Base-by-base conservation (phyloP, 92 coral and sea anemone species). In the Pocillopora meandrina region DNA sequence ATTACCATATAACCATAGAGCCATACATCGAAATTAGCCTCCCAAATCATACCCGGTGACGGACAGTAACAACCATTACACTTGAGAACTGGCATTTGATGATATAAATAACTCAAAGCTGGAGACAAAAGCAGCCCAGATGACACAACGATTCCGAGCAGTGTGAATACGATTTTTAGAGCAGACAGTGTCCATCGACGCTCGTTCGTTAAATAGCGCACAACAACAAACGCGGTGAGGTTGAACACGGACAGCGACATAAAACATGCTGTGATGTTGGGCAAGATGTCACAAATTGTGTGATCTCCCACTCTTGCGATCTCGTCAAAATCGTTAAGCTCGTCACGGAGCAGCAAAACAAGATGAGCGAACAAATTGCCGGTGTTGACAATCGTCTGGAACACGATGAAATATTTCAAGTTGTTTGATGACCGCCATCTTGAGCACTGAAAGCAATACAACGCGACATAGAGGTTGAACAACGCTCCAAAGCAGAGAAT, bases 21-120 rank as follows among this genome's bases (percentile, higher is more conserved):
- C 79, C 86, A 82, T 26, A 82, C 86, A 49, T 82, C 86, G 72
- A 82, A 82, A 82, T 82, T 61, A 13, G 86, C 86, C 62, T 82
- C 86, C 86, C 86, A 82, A 52, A 78, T 72, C 56, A 82, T 79
- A 10, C 86, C 72, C 11, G 86, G 86, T 5, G 79, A 72, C 12
- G 86, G 86, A 52, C 86, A 82, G 12, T 82, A 71, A 26, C 86
- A 82, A 17, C 86, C 86, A 71, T 72, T 82, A n/a, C 86, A 82
- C 61, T 82, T 72, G 20, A 82, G 17, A 18, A 82, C 79, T 9
- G 86, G 86, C 79, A 82, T 72, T 73, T 72, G 49, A 5, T 71
- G 79, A 26, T 82, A 82, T 42, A 82, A 73, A 42, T 82, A 61
- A n/a, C 66, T 82, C 10, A 82, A 18, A 16, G 86, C 86, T 3